Base-by-base conservation (phyloP, 2,797 vertebrate genomes). In the Alosa sapidissima region DNA sequence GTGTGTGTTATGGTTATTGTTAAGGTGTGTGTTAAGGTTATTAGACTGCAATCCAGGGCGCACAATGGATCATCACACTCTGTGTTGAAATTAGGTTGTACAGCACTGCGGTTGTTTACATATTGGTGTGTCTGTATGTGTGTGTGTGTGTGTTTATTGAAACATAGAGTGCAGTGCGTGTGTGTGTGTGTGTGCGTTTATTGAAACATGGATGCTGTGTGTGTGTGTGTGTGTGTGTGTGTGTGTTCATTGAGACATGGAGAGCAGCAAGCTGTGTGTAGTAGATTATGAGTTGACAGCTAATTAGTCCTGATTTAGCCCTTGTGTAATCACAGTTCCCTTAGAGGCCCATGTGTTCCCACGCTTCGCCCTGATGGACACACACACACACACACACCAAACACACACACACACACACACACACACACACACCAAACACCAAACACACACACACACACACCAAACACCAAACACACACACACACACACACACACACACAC, bases 271-370 rank as follows among this genome's bases (percentile, higher is more conserved):
- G 16, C 72, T 78, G 41, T 78, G 41, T 78, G 41, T 47, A 62
- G 41, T 78, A 78, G 13, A 47, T 78, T 45, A 75, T 41, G 36
- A 19, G 36, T 78, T 78, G 28, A 47, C 19, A 9, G 72, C 72
- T 78, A 78, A 78, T 78, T 78, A 78, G 72, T 78, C 7, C 5
- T 47, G 41, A 78, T 78, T 45, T 78, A 78, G 36, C 72, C 72
- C 72, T 47, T 47, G 72, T 78, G 72, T 78, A 78, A 78, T 78
- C 72, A 78, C 36, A 36, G 68, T 41, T 78, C 72, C 72, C 41
- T 47, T 16, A 19, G 72, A 47, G 72, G 41, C 72, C 72, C 4
- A 4, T 78, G 41, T 78, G 36, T 47, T 8, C 41, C 72, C 21
- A 58, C 13, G 21, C 84, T 81, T 65, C 48, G n/a, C 19, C 8